Base-by-base conservation (phyloP, 1,140 invertebrate species). In the Achatina immaculata region DNA sequence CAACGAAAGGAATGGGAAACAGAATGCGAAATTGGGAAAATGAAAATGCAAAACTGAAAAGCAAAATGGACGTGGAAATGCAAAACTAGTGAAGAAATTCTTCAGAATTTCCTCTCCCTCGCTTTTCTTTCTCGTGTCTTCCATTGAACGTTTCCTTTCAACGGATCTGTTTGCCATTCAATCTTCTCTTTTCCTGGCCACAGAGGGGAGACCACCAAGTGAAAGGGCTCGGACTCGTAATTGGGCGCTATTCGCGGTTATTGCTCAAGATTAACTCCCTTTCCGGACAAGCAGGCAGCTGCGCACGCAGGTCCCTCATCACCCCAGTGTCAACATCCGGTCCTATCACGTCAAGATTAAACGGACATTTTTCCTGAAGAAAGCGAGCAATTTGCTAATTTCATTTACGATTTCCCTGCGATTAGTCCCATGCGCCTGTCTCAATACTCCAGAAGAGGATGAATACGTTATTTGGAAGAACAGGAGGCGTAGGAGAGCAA, bases 321-420 rank as follows among this genome's bases (percentile, higher is more conserved):
- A 78, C 42, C 65, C 65, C 16, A 68, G 74, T 81, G 82, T 85
- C 84, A 85, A 83, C 82, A 85, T 68, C 81, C 75, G 68, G 51
- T 34, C 69, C 80, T 58, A 85, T 85, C 84, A 83, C 45, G 78
- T 68, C 74, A 51, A 81, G 74, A 85, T 85, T 83, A 85, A 85
- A 85, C 78, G 78, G 51, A 76, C 81, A 83, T 85, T 81, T 83
- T 80, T 82, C 82, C 82, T 73, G 82, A 77, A 73, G 80, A 81
- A 81, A 73, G 84, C 78, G 78, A 58, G 82, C 84, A 83, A 85
- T 85, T 85, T 85, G 84, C 84, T 85, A 85, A 85, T 85, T 85
- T 83, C 83, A 85, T 85, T 85, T 85, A 83, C 84, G 80, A 85
- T 85, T 83, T 81, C 81, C 65, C 72, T 45, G 58, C 84, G 82